phyloP scores from a whole-genome alignment of 2,797 vertebrate genomes.

The Ibycter americanus region DNA sequence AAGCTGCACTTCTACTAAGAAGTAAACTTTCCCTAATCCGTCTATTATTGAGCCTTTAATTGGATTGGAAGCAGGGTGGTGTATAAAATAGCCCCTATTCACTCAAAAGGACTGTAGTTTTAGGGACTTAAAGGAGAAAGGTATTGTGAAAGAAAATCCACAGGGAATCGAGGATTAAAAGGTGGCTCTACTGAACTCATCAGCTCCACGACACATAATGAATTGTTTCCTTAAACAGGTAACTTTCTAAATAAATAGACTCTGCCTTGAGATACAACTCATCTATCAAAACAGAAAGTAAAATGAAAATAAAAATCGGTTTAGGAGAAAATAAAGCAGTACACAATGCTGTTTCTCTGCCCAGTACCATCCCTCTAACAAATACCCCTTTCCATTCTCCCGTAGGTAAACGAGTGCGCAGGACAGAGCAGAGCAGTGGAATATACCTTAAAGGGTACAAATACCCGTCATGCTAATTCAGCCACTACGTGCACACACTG shows the following conservation, averaged over 20 bases:
- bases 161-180: slow-evolving; percentile 84
- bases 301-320: slow-evolving; percentile 59
- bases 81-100: slow-evolving; percentile 91
- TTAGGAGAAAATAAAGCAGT: not conserved
- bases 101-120: slow-evolving; percentile 84
- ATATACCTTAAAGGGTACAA: not conserved
- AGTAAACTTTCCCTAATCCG: slow-evolving; percentile 99
- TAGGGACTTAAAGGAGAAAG: slow-evolving; percentile 83
- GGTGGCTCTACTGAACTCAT: slow-evolving; percentile 85
- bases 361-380: not conserved
- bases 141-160: slow-evolving; percentile 85
- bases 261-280: slow-evolving; percentile 32
- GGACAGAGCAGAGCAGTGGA: not conserved
- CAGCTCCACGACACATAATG: slow-evolving; percentile 78
- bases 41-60: slow-evolving; percentile 96
- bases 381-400: not conserved
- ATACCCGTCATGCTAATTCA: not conserved
- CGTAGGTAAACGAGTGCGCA: not conserved
- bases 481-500: not conserved
- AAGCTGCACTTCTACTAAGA: slow-evolving; percentile 85
- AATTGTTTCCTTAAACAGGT: slow-evolving; percentile 83
- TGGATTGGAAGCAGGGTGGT: slow-evolving; percentile 91
- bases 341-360: not conserved
- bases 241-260: slow-evolving; percentile 77
- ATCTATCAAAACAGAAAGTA: slow-evolving; percentile 31